Conservation (phyloP, 2,797 vertebrate genomes). For the Setipinna tenuifilis region DNA sequence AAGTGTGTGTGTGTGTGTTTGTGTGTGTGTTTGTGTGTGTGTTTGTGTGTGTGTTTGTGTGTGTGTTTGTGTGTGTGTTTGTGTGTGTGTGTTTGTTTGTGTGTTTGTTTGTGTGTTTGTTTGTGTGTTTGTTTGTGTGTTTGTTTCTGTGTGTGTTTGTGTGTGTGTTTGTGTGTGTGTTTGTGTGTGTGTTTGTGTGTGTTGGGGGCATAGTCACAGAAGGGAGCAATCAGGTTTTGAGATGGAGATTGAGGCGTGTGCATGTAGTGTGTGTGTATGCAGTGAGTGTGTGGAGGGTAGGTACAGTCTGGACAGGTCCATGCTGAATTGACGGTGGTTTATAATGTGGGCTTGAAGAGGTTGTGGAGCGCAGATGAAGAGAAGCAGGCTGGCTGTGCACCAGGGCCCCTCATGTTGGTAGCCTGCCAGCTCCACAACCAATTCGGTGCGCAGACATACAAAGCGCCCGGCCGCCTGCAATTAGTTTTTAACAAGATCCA, state of each 20-base stretch:
- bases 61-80: background rate
- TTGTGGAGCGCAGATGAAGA: constrained; percentile 3
- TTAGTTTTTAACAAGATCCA: background rate
- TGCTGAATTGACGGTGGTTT: background rate
- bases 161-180: background rate
- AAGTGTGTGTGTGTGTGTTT: background rate
- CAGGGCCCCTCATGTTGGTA: background rate
- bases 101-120: too few species aligned
- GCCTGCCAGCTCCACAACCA: background rate
- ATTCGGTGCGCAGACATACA: background rate
- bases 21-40: background rate
- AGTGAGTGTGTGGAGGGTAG: too few species aligned
- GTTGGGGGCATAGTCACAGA: background rate
- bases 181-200: background rate
- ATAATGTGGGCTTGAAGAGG: background rate
- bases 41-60: background rate
- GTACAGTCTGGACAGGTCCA: background rate
- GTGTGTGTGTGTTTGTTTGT: background rate
- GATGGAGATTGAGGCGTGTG: background rate
- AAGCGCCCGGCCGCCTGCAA: background rate
- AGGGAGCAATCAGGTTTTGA: background rate
- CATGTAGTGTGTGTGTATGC: background rate
- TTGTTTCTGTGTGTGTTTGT: too few species aligned
- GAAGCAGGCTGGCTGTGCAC: background rate
- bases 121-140: background rate